A percentile compares a stretch with the other conserved stretches of the same genome.
phyloP scores from a whole-genome alignment of 2,888 invertebrate species.

The Aquatica leii region DNA sequence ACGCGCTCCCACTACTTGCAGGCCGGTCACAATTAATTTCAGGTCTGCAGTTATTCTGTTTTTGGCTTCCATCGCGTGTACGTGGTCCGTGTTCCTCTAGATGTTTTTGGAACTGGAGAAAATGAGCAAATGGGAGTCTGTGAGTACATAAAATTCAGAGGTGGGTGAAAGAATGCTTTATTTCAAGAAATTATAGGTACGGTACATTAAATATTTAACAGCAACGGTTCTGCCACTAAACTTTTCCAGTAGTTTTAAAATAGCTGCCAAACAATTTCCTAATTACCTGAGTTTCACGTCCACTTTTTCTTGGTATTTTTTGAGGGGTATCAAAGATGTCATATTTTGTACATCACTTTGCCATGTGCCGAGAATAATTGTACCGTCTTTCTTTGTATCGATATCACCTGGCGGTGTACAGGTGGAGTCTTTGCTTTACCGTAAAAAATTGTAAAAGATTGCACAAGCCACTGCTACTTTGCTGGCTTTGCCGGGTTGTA shows the following conservation, averaged over 20 bases:
- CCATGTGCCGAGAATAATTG: constrained; percentile 15
- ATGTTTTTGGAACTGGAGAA: too few species aligned
- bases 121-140: too few species aligned
- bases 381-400: constrained; percentile 38
- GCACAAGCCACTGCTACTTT: constrained; percentile 40
- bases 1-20: too few species aligned
- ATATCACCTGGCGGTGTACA: constrained; percentile 43
- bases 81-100: too few species aligned
- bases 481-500: constrained; percentile 39
- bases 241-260: constrained; percentile 12
- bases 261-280: background rate
- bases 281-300: constrained; percentile 1
- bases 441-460: constrained; percentile 44
- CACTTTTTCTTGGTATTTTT: constrained; percentile 2
- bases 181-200: too few species aligned
- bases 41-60: too few species aligned
- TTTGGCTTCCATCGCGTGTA: too few species aligned
- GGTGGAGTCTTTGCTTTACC: constrained; percentile 36
- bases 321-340: background rate
- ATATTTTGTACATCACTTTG: background rate
- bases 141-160: background rate
- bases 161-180: background rate
- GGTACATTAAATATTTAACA: background rate
- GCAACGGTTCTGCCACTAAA: constrained; percentile 2
- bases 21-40: too few species aligned